These are phyloP conservation scores for Xenopus petersii DNA, from an alignment of 2,797 vertebrate species.

Conservation along the genomic window DNA sequence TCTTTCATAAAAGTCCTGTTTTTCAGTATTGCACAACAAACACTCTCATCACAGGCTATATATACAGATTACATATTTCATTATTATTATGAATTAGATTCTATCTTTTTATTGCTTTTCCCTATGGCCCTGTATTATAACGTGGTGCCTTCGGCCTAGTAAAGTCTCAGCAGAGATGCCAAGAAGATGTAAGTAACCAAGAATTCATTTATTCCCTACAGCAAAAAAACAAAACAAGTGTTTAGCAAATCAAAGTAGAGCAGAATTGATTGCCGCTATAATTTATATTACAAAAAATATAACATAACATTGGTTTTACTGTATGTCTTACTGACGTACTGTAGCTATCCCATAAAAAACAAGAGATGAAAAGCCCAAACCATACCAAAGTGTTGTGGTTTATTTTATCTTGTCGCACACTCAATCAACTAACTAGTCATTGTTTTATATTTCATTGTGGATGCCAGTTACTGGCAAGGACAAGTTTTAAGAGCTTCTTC, in stretches of 20 bases:
- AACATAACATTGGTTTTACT: not conserved
- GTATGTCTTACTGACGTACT: too few species aligned
- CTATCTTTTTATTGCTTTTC: too few species aligned
- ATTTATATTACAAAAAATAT: constrained; percentile 15
- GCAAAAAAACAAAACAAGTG: not conserved
- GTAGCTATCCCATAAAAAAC: not conserved
- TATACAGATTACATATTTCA: too few species aligned
- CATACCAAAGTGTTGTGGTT: constrained; percentile 15
- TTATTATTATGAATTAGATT: too few species aligned
- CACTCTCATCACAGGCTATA: too few species aligned
- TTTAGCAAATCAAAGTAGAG: not conserved
- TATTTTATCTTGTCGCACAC: constrained; percentile 30
- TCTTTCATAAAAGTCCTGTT: too few species aligned
- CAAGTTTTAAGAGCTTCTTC: constrained; percentile 47
- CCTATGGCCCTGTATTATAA: too few species aligned
- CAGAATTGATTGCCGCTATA: not conserved
- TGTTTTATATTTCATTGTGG: constrained; percentile 46
- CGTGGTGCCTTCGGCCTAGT: too few species aligned
- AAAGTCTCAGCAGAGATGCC: too few species aligned
- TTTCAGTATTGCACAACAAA: too few species aligned
- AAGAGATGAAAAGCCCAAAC: constrained; percentile 19
- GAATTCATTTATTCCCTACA: not conserved
- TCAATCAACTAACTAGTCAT: constrained; percentile 46
- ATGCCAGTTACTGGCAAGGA: constrained; percentile 50
- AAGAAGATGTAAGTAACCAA: too few species aligned